Evolutionary conservation across 92 coral and sea anemone genomes (phyloP).

Genomic region (Galaxea fascicularis): DNA sequence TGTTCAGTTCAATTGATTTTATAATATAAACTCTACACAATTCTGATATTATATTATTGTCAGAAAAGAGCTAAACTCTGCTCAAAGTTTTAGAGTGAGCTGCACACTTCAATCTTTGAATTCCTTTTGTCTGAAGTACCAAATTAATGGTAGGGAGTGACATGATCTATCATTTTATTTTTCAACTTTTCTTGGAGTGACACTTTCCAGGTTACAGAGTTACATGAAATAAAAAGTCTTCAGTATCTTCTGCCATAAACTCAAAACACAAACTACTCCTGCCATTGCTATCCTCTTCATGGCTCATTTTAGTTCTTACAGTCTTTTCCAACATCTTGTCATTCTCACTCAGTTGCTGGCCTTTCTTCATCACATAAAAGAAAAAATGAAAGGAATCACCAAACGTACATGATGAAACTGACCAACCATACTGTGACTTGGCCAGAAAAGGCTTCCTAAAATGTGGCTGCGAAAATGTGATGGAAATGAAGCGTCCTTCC

Average conservation of each 20-base stretch:
- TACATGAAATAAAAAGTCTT: slow-evolving; percentile 48
- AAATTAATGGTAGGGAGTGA: too few species aligned
- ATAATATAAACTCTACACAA: too few species aligned
- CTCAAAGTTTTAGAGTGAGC: too few species aligned
- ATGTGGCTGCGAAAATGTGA: slow-evolving; percentile 82
- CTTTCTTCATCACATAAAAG: slow-evolving; percentile 74
- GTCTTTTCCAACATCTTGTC: slow-evolving; percentile 59
- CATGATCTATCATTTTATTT: too few species aligned
- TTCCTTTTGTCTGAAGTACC: too few species aligned
- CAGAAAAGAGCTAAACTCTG: too few species aligned
- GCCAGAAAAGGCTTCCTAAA: slow-evolving; percentile 76
- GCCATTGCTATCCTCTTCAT: background rate
- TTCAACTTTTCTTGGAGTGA: too few species aligned
- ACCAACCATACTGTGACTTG: slow-evolving; percentile 69
- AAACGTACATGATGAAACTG: slow-evolving; percentile 60
- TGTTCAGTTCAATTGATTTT: too few species aligned
- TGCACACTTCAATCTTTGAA: too few species aligned
- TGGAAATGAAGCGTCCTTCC: slow-evolving; percentile 66
- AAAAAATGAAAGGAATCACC: slow-evolving; percentile 76
- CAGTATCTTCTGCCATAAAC: slow-evolving; percentile 31
- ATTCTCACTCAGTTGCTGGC: slow-evolving; percentile 54
- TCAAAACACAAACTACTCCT: background rate
- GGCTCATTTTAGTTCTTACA: slow-evolving; percentile 1
- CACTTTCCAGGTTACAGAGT: slow-evolving; percentile 6
- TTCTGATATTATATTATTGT: too few species aligned